These are phyloP conservation scores for Caligus rogercresseyi DNA, from an alignment of 1,140 invertebrate genomes.

Conservation along the genomic window DNA sequence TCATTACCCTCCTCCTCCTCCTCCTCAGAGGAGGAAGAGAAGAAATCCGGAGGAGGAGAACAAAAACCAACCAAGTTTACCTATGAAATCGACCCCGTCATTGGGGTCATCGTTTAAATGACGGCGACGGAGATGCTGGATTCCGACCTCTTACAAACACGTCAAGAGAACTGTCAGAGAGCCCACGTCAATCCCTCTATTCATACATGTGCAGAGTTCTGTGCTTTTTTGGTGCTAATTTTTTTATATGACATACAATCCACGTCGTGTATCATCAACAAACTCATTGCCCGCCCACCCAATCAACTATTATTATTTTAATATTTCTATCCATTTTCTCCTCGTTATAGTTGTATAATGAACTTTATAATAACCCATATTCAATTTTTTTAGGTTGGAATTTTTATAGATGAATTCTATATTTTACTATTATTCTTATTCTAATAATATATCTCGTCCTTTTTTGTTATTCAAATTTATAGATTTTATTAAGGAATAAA, in stretches of 20 bases:
- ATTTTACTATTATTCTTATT: no score
- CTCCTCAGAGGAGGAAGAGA: neutral
- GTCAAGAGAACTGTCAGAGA: neutral
- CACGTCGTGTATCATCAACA: neutral
- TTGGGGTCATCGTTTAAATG: slow-evolving; percentile 16
- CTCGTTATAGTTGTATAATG: neutral
- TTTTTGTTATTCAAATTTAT: neutral
- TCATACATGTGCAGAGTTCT: neutral
- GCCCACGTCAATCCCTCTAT: neutral
- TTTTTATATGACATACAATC: neutral
- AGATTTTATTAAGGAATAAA: neutral
- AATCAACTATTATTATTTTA: no score
- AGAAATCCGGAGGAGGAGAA: neutral
- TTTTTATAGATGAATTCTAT: neutral
- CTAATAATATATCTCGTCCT: neutral
- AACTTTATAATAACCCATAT: neutral
- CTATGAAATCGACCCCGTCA: slow-evolving; percentile 18
- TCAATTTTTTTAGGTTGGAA: neutral
- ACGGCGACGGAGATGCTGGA: neutral
- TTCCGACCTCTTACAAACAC: neutral
- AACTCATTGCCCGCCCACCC: no score
- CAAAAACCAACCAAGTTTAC: slow-evolving; percentile 1
- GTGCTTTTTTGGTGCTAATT: neutral
- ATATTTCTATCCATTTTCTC: no score
- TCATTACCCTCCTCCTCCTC: neutral